A percentile compares a stretch with the other conserved stretches of the same genome.
Evolutionary conservation across 2,113 vertebrate genomes (phyloP).

Genomic region (Lophochroa leadbeateri): DNA sequence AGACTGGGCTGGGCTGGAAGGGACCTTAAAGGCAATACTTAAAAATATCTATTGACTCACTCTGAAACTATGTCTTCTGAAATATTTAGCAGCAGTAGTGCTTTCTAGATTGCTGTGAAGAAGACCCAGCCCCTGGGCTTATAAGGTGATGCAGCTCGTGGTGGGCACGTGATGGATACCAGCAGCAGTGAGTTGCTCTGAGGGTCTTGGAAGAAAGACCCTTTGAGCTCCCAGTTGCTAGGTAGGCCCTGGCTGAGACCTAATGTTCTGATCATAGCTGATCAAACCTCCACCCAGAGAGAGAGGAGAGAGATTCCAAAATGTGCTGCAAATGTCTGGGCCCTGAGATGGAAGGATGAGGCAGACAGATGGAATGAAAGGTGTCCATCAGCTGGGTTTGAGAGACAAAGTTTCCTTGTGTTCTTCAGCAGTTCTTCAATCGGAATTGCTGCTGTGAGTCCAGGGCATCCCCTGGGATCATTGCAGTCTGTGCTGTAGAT

Average conservation of each 20-base stretch:
- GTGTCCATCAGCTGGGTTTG: not conserved
- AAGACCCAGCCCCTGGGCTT: not conserved
- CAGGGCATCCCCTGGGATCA: not conserved
- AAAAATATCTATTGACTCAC: not conserved
- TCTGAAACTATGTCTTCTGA: not conserved
- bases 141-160: not conserved
- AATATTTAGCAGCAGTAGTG: not conserved
- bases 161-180: fast-evolving
- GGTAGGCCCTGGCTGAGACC: not conserved
- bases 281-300: not conserved
- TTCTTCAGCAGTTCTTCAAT: not conserved
- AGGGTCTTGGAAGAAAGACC: not conserved
- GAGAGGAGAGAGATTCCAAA: not conserved
- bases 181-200: not conserved
- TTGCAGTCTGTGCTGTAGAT: not conserved
- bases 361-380: not conserved
- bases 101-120: not conserved
- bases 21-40: no score
- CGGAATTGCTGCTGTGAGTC: not conserved
- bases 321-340: not conserved
- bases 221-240: not conserved
- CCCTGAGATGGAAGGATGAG: not conserved
- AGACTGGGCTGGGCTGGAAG: no score
- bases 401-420: not conserved
- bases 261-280: not conserved